Percentiles rank a stretch among this genome's conserved stretches.
These are phyloP conservation scores for Acanthiza pusilla DNA, from an alignment of 2,797 vertebrate genomes.

Conservation along the genomic window DNA sequence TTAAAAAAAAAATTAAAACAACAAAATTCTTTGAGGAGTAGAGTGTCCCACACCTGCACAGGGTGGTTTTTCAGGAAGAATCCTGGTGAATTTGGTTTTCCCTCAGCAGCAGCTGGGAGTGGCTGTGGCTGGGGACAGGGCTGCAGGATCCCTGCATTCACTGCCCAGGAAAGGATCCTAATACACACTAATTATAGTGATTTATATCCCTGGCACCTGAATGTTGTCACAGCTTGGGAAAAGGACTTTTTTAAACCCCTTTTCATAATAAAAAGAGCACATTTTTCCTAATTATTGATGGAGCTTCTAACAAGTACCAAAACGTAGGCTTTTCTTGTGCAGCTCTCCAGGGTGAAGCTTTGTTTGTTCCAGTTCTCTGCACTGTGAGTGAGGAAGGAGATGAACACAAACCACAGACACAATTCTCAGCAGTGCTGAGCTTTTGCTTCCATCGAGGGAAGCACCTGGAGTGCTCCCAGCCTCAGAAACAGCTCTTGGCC, in stretches of 20 bases:
- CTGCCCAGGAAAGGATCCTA: not conserved
- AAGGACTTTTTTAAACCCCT: not conserved
- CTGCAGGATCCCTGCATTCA: not conserved
- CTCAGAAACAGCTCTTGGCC: not conserved
- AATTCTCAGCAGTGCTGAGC: not conserved
- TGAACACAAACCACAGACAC: not conserved
- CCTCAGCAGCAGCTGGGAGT: not conserved
- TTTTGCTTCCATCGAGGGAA: not conserved
- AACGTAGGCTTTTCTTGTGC: not conserved
- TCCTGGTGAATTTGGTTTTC: not conserved
- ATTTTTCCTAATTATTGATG: not conserved
- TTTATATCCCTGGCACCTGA: not conserved
- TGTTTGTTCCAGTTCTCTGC: not conserved
- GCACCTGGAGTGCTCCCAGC: not conserved
- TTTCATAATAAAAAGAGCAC: not conserved
- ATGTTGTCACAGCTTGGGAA: not conserved
- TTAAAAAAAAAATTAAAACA: not conserved
- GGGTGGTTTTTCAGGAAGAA: not conserved
- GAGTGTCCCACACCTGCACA: not conserved
- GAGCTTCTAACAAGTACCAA: not conserved
- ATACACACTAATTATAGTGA: not conserved
- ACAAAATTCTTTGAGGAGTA: not conserved
- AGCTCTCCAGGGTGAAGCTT: not conserved
- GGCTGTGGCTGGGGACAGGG: not conserved
- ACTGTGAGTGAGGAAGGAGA: not conserved